These are phyloP conservation scores for Telmatochromis brichardi DNA, from an alignment of 2,113 vertebrate species.

Conservation along the genomic window DNA sequence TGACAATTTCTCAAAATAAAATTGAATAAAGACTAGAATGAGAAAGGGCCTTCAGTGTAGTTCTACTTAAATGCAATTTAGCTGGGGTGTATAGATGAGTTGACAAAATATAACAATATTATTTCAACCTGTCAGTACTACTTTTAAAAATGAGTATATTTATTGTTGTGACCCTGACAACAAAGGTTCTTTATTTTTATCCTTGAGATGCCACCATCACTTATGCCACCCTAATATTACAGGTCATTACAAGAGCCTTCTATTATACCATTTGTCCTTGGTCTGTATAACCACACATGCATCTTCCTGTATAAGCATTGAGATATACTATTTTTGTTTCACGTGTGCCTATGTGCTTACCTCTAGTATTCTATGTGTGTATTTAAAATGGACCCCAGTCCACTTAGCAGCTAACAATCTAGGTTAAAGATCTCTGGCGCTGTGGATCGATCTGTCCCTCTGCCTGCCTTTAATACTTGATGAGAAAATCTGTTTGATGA, in stretches of 20 bases:
- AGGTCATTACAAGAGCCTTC: neutral
- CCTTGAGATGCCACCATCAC: neutral
- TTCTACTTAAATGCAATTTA: neutral
- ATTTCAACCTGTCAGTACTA: neutral
- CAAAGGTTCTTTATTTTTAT: neutral
- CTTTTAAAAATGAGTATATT: neutral
- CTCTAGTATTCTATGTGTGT: neutral
- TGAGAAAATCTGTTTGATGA: conserved; percentile 55
- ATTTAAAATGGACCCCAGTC: neutral
- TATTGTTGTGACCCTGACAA: neutral
- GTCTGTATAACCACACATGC: neutral
- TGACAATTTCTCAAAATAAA: neutral
- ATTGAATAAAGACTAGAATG: neutral
- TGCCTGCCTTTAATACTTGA: conserved; percentile 57
- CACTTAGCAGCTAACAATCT: conserved; percentile 41
- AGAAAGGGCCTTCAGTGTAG: neutral
- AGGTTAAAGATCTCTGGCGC: conserved; percentile 44
- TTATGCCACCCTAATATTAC: neutral
- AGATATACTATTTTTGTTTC: neutral
- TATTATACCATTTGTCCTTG: neutral
- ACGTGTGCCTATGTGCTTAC: neutral
- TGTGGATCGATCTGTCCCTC: conserved; percentile 37
- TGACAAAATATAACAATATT: neutral
- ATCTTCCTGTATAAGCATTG: neutral
- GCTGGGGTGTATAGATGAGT: neutral